phyloP scores from a whole-genome alignment of 2,113 vertebrate species.

The Heterotilapia buettikoferi region DNA sequence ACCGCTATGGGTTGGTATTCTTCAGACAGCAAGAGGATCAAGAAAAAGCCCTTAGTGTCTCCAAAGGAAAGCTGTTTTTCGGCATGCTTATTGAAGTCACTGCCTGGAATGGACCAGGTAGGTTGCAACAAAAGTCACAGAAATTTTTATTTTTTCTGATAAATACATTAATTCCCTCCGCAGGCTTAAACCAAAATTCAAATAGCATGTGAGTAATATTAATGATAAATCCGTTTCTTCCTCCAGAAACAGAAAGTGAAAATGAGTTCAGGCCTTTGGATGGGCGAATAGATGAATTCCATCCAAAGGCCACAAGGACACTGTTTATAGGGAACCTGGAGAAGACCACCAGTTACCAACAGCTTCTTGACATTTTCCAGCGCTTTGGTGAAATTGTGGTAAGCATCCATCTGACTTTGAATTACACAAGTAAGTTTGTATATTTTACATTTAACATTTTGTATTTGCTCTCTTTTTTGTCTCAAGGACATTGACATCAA shows the following conservation, averaged over 20 bases:
- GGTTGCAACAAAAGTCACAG: conserved; percentile 3
- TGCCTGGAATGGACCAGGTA: conserved; percentile 96
- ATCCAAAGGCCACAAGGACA: conserved; percentile 96
- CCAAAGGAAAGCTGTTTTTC: conserved; percentile 97
- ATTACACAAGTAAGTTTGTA: neutral
- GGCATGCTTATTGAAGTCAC: conserved; percentile 99
- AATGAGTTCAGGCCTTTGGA: conserved; percentile 97
- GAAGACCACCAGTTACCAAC: conserved; percentile 94
- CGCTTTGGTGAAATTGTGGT: conserved; percentile 98
- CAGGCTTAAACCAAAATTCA: neutral
- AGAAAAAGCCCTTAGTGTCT: conserved; percentile 92
- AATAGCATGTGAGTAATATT: neutral
- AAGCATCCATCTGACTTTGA: conserved; percentile 24
- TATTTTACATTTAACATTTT: neutral
- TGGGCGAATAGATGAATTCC: conserved; percentile 97
- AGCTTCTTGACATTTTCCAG: conserved; percentile 96
- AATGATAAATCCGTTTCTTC: neutral
- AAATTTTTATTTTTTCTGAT: neutral
- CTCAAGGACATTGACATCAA: conserved; percentile 97
- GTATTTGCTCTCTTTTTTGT: neutral
- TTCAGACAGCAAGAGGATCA: conserved; percentile 98
- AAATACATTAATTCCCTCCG: neutral
- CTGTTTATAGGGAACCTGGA: conserved; percentile 98
- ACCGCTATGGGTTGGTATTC: conserved; percentile 95
- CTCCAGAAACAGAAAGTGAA: conserved; percentile 94